Base-by-base conservation (phyloP, 2,113 vertebrate genomes). In the Takifugu flavidus region DNA sequence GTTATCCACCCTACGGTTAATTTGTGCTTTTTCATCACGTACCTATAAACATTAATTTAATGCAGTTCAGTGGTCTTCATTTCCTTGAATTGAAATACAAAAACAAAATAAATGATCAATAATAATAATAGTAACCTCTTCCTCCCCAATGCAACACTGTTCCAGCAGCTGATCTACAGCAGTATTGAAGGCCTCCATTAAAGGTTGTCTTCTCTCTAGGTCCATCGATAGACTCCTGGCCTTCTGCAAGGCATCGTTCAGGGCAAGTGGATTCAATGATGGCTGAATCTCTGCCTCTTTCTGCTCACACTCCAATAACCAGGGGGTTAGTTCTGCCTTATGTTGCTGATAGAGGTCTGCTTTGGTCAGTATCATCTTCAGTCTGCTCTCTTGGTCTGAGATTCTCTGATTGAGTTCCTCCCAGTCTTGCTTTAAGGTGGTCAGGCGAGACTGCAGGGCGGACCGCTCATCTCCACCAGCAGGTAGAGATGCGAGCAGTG, bases 81-180 rank as follows among this genome's bases (percentile, higher is more conserved):
- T 11, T 39, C 34, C 6, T 10, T 39, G 34, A 31, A 53, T 25
- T 3, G 34, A 7, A 26, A 27, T 26, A 2, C 4, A 3, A 10
- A 2, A 6, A 53, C 26, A 29, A 29, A 53, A 53, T 12, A 31
- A 29, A 15, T 29, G 7, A 13, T 25, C 15, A 43, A 47, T n/a
- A 47, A 47, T 15, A 47, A 14, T 5, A 47, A n/a, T 47, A 7
- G 46, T 0, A 39, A 88, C 82, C 56, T 92, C 94, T 6, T 97
- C 95, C 78, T 99, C 96, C 1, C 96, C 94, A 0, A 84, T 59
- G 2, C 95, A 92, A 72, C 94, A 94, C 11, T 93, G 93, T 3
- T 96, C 95, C 1, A 95, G 91, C 56, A 99, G 89, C 85, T 93
- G 87, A 73, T 99, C 98, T 0, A 95, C 95, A 0, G 95, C 92